phyloP scores from a whole-genome alignment of 2,888 invertebrate species.

The Diaperis boleti region DNA sequence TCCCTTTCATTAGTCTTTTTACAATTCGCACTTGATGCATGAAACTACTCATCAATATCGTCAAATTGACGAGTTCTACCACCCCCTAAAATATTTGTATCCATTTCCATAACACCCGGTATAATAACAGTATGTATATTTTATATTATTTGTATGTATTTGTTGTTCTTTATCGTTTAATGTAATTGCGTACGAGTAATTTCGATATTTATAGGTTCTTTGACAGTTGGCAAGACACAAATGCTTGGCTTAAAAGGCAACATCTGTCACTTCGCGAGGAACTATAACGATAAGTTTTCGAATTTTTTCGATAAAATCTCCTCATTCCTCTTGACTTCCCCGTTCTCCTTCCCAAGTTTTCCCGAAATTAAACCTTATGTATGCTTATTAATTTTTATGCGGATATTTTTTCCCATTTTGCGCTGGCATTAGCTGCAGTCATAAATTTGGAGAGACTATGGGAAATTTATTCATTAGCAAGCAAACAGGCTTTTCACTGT shows the following conservation, averaged over 20 bases:
- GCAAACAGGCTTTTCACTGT: constrained; percentile 33
- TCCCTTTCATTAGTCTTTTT: no score
- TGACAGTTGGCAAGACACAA: constrained; percentile 3
- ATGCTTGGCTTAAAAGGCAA: constrained; percentile 12
- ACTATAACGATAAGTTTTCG: constrained; percentile 36
- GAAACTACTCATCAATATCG: no score
- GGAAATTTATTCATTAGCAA: constrained; percentile 41
- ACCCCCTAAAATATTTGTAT: no score
- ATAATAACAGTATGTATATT: no score
- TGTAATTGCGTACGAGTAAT: constrained; percentile 1
- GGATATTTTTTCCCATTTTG: constrained; percentile 27
- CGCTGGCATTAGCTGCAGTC: constrained; percentile 33
- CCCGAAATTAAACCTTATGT: no score
- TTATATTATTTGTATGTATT: no score
- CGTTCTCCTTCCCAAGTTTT: no score
- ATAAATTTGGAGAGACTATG: constrained; percentile 37
- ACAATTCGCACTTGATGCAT: no score
- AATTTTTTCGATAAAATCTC: constrained; percentile 36
- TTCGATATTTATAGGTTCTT: constrained; percentile 9
- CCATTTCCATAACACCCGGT: no score
- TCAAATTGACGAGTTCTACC: no score
- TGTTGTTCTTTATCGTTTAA: no score
- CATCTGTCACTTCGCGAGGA: constrained; percentile 36
- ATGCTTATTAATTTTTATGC: constrained; percentile 37
- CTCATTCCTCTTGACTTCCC: neutral